Evolutionary conservation across 2,888 invertebrate genomes (phyloP).

Genomic region (Penaeus monodon): DNA sequence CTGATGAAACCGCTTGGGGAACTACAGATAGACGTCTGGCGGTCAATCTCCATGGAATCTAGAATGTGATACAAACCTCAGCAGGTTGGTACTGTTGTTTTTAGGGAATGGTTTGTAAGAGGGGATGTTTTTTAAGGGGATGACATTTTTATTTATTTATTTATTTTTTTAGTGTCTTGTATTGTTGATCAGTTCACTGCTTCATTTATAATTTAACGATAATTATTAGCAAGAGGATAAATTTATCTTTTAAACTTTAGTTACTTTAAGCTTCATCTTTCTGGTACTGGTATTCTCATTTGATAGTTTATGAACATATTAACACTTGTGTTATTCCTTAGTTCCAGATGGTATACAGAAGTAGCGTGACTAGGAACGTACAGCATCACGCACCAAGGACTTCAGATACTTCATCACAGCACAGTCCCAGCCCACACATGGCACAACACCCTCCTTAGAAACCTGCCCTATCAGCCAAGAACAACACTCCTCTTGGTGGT

Average conservation of each 20-base stretch:
- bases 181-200: too few species aligned
- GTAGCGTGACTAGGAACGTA: not conserved
- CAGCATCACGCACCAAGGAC: not conserved
- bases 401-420: not conserved
- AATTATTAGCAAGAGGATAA: too few species aligned
- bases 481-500: constrained; percentile 30
- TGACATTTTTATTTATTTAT: too few species aligned
- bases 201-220: too few species aligned
- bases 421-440: constrained; percentile 8
- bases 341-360: not conserved
- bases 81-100: constrained; percentile 20
- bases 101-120: too few species aligned
- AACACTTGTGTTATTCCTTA: too few species aligned
- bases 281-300: too few species aligned
- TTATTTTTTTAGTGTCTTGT: too few species aligned
- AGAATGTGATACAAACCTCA: constrained; percentile 34
- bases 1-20: constrained; percentile 60
- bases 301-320: too few species aligned
- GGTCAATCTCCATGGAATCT: constrained; percentile 50
- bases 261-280: too few species aligned
- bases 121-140: not conserved
- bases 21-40: constrained; percentile 57
- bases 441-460: constrained; percentile 28
- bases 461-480: constrained; percentile 32
- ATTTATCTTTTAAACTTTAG: too few species aligned